A percentile compares a stretch with the other conserved stretches of the same genome.
Evolutionary conservation across 2,888 invertebrate genomes (phyloP).

Genomic region (Zaprionus obscuricornis): DNA sequence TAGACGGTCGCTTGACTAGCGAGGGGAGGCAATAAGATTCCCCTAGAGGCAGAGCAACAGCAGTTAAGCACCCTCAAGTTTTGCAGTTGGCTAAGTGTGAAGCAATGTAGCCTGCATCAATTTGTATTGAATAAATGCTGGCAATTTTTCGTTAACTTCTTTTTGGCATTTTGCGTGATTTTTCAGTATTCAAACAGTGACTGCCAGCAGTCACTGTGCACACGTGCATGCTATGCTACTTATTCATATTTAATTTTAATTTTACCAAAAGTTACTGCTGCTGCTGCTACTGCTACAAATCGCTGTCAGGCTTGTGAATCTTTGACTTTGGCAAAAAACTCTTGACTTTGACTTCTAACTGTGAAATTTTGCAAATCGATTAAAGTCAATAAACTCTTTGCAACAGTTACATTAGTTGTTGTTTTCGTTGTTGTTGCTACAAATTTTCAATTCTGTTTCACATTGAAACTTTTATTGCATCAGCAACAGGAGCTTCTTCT

Average conservation of each 20-base stretch:
- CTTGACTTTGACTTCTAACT: conserved; percentile 4
- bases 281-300: no score
- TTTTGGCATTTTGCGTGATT: neutral
- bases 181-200: neutral
- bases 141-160: conserved; percentile 22
- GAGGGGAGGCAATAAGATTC: no score
- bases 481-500: no score
- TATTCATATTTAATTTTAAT: conserved; percentile 59
- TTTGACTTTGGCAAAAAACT: conserved; percentile 28
- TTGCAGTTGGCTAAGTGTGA: conserved; percentile 2
- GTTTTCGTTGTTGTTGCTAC: no score
- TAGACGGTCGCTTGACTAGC: conserved; percentile 33
- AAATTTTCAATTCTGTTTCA: neutral
- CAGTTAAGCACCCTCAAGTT: conserved; percentile 13
- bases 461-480: conserved; percentile 18
- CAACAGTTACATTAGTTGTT: no score
- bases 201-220: neutral
- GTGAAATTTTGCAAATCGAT: neutral
- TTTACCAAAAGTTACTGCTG: conserved; percentile 36
- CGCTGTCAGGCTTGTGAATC: conserved; percentile 33
- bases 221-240: neutral
- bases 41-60: conserved; percentile 1
- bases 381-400: no score
- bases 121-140: conserved; percentile 36
- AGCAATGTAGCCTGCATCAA: conserved; percentile 1